Evolutionary conservation across 1,140 invertebrate genomes (phyloP).

Genomic region (Apolygus lucorum): DNA sequence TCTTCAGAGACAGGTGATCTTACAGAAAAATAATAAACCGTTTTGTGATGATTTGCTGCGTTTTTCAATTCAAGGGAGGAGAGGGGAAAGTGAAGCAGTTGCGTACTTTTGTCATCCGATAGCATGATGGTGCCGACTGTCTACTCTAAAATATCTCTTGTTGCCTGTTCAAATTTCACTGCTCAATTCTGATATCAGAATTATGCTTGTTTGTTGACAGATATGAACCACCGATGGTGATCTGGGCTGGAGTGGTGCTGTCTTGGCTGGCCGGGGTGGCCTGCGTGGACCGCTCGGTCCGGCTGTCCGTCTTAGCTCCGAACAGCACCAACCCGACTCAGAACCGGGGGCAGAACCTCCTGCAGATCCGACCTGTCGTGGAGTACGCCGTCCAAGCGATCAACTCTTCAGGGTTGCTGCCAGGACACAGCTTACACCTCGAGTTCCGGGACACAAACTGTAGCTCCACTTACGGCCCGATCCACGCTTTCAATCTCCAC

Average conservation of each 20-base stretch:
- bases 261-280: conserved; percentile 1
- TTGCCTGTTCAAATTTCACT: too few relatives aligned
- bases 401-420: conserved; percentile 49
- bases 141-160: too few relatives aligned
- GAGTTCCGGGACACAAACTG: conserved; percentile 65
- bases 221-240: not conserved
- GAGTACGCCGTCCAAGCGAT: conserved; percentile 59
- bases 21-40: too few relatives aligned
- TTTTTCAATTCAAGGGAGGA: too few relatives aligned
- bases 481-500: conserved; percentile 71
- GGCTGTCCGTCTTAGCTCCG: conserved; percentile 50
- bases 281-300: conserved; percentile 22
- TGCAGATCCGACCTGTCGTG: conserved; percentile 62
- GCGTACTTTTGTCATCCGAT: too few relatives aligned
- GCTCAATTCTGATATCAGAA: too few relatives aligned
- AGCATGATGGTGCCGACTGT: too few relatives aligned
- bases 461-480: conserved; percentile 64
- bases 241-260: conserved; percentile 7
- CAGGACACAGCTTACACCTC: conserved; percentile 56
- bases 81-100: too few relatives aligned
- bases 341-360: conserved; percentile 45
- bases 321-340: conserved; percentile 46
- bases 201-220: not conserved
- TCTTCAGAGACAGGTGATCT: too few relatives aligned
- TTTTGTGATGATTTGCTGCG: too few relatives aligned